Base-by-base conservation (phyloP, 2,797 vertebrate genomes). In the Crocidura indochinensis region DNA sequence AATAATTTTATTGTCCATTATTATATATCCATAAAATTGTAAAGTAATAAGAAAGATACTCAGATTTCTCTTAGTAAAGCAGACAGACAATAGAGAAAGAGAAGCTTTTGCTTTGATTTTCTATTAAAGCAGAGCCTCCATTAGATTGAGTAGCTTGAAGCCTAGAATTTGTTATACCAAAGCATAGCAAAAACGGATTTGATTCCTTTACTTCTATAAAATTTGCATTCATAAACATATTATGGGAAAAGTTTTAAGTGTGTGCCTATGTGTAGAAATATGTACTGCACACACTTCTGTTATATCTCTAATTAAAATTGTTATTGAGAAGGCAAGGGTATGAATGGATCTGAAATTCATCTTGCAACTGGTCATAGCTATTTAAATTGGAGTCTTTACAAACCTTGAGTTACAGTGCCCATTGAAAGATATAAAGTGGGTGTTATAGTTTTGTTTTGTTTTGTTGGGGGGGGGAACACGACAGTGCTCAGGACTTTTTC, bases 371-470 rank as follows among this genome's bases (percentile, higher is more conserved):
- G 8, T 65, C 73, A 49, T 8, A 38, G 65, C 38, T 10, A 49
- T 87, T 93, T 87, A 84, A 7, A 51, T 82, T 44, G 38, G 8
- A 8, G 19, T 74, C 31, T 73, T 81, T 78, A 87, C 15, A 84
- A 88, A 8, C 8, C 38, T 77, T 91, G 20, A 10, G 19, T 5
- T 72, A n/a, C 15, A 5, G 0, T 2, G 7, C 17, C 65, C 47
- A 60, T 60, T 60, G 56, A 20, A 60, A 60, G 19, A 60, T 20
- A 60, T 22, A 60, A 60, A 60, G 19, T 6, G 19, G 6, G 56
- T 38, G 38, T 38, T 38, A 38, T 38, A 15, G 56, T 60, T 60
- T 53, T 60, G 56, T 60, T 60, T 60, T 60, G 56, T 38, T 38
- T n/a, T n/a, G n/a, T n/a, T n/a, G n/a, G n/a, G n/a, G 56, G 51